Evolutionary conservation across 2,113 vertebrate genomes (phyloP), one percentile per base, ranked within the genome.

Genomic region (Cepphus grylle): DNA sequence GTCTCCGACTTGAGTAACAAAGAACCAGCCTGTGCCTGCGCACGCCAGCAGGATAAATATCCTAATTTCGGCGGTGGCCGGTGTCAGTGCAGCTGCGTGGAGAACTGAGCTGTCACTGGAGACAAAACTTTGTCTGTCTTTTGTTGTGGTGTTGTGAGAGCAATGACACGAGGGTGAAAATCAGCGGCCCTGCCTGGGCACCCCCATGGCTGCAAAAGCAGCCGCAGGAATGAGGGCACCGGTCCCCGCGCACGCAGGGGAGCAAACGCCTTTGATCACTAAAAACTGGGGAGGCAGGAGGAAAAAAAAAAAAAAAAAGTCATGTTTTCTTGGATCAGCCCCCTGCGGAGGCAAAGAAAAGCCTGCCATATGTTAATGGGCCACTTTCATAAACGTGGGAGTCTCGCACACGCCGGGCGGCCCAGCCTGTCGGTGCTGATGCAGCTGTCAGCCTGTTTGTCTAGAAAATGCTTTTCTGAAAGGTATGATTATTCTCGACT

Each of bases 401-500:
- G 84, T 63, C 61, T 88, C 3, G 0, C n/a, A 9, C 62, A n/a
- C 0, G 1, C 50, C 11, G 94, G 49, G 82, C 79, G 85, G 90
- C 87, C 96, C 59, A 87, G 91, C 52, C 84, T 86, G 49, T 91
- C 67, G 50, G 82, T 2, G 36, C 76, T 95, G 71, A 77, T 89
- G 95, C 80, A 85, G 77, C 87, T 71, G 90, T 88, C 95, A 90
- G 69, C 71, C 65, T 85, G 71, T 86, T 96, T 95, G 94, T 89
- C 76, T 96, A 66, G 86, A 94, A 88, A 87, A 90, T 62, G 93
- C 73, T 85, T 93, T 81, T 96, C 80, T 91, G 87, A 95, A 97
- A 96, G 95, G 77, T 95, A 55, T 88, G 93, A 96, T 97, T 96
- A 97, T 97, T 97, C 94, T 96, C 92, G 97, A 78, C 92, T 89